Percentiles rank a stretch among this genome's conserved stretches.
Conservation (phyloP, 2,113 vertebrate genomes). For the Orientallactaga bullata region DNA sequence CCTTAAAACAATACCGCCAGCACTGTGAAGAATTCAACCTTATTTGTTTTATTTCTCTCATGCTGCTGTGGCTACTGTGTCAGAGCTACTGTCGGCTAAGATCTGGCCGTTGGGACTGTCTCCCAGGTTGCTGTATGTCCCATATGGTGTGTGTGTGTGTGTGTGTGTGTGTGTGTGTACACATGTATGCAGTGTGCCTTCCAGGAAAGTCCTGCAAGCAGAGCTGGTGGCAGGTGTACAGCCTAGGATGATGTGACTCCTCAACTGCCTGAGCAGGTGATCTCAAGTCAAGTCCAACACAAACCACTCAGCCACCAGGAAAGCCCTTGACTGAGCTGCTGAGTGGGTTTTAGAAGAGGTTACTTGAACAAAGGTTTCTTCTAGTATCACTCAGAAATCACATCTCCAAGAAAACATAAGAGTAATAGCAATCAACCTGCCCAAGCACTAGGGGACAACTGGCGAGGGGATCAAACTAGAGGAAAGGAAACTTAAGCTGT, state of each 20-base stretch:
- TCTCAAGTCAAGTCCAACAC: background rate
- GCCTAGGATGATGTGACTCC: background rate
- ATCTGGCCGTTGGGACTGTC: background rate
- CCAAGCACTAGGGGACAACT: background rate
- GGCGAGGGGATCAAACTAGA: background rate
- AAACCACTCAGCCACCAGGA: background rate
- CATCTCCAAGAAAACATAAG: background rate
- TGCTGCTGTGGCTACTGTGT: no score
- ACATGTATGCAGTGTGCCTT: background rate
- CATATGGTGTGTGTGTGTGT: no score
- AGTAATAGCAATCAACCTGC: background rate
- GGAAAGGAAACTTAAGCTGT: background rate
- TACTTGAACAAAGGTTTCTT: constrained; percentile 10
- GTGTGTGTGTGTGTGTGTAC: no score
- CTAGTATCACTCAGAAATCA: constrained; percentile 22
- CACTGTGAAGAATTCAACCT: background rate
- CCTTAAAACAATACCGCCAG: background rate
- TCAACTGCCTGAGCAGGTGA: background rate
- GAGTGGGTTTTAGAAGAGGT: background rate
- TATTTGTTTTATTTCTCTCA: background rate
- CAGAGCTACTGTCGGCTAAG: background rate
- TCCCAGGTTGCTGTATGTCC: background rate
- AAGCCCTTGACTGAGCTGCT: background rate
- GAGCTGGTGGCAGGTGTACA: background rate
- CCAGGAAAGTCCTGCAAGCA: background rate